A percentile compares a stretch with the other conserved stretches of the same genome.
Conservation (phyloP, 2,888 invertebrate genomes). For the Dynastes maya region DNA sequence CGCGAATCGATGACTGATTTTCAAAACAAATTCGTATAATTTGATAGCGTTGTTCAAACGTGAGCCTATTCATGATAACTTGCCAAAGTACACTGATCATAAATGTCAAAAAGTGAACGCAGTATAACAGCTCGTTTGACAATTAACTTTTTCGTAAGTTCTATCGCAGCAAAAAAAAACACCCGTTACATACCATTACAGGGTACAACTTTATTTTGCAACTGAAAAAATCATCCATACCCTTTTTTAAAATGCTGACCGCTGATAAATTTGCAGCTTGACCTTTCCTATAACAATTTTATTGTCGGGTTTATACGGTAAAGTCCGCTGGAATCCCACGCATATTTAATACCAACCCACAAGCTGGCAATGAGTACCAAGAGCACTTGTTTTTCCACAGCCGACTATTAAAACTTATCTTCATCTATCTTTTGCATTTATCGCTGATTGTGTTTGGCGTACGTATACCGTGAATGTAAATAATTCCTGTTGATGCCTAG, state of each 20-base stretch:
- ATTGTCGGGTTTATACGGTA: slow-evolving; percentile 2
- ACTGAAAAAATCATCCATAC: too few relatives aligned
- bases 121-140: too few relatives aligned
- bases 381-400: slow-evolving; percentile 26
- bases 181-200: too few relatives aligned
- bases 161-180: too few relatives aligned
- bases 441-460: slow-evolving; percentile 29
- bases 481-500: slow-evolving; percentile 13
- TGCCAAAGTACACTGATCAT: too few relatives aligned
- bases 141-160: too few relatives aligned
- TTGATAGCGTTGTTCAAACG: too few relatives aligned
- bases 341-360: neutral
- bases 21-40: too few relatives aligned
- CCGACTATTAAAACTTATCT: slow-evolving; percentile 11
- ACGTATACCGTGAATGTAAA: slow-evolving; percentile 14
- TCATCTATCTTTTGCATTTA: slow-evolving; percentile 10
- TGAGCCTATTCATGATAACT: too few relatives aligned
- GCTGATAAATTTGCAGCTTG: slow-evolving; percentile 9
- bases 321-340: neutral
- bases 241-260: neutral
- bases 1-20: too few relatives aligned
- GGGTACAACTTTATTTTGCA: neutral
- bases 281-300: slow-evolving; percentile 30
- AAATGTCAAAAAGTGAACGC: too few relatives aligned
- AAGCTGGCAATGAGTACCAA: neutral